Percentiles rank a stretch among this genome's conserved stretches.
phyloP scores from a whole-genome alignment of 2,113 vertebrate species.

The Semnornis frantzii region DNA sequence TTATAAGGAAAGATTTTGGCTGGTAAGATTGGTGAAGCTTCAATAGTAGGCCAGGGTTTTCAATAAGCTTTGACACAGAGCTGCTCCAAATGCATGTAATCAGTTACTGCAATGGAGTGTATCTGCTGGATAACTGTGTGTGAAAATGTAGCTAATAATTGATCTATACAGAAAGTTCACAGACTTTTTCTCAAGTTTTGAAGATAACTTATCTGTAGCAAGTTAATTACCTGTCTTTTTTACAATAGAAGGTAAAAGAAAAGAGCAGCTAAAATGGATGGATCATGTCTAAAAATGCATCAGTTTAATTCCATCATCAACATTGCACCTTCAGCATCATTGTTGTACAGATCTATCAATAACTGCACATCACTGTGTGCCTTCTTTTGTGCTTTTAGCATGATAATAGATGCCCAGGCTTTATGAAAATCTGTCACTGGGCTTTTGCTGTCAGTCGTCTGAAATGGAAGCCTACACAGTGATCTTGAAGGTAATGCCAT shows the following conservation, averaged over 20 bases:
- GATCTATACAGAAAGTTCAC: fast-evolving
- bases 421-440: neutral
- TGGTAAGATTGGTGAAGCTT: neutral
- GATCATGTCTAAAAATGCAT: neutral
- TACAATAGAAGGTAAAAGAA: neutral
- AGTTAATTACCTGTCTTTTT: neutral
- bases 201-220: neutral
- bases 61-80: neutral
- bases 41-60: neutral
- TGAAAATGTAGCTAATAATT: neutral
- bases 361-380: neutral
- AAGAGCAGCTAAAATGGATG: neutral
- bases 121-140: neutral
- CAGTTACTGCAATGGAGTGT: fast-evolving
- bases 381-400: neutral
- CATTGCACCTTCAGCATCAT: neutral
- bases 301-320: fast-evolving
- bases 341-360: fast-evolving
- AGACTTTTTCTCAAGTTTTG: neutral
- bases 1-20: neutral
- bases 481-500: neutral
- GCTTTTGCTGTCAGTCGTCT: neutral
- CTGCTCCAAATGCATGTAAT: neutral
- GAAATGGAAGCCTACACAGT: neutral
- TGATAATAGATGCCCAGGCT: neutral